Percentiles rank a stretch among this genome's conserved stretches.
phyloP scores from a whole-genome alignment of 2,888 invertebrate genomes.

The Lepidochitona cinerea region DNA sequence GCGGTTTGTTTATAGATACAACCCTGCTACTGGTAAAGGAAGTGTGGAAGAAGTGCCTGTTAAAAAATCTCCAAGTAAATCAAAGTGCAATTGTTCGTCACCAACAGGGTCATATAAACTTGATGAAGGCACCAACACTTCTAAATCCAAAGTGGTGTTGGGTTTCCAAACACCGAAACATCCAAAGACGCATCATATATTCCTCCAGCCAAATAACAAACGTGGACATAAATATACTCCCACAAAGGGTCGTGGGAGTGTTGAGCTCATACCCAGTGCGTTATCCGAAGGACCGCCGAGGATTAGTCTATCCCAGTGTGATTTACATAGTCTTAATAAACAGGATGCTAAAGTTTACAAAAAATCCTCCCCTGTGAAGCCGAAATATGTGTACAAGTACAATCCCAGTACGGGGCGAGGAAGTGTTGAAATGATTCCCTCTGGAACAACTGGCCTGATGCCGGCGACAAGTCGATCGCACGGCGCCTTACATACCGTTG shows the following conservation, averaged over 20 bases:
- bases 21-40: background rate
- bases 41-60: conserved; percentile 4
- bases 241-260: background rate
- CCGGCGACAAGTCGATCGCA: background rate
- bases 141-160: background rate
- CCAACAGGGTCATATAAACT: background rate
- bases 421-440: background rate
- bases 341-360: background rate
- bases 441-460: background rate
- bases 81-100: background rate
- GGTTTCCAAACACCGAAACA: background rate
- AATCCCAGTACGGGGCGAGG: background rate
- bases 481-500: background rate
- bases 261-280: background rate
- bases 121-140: background rate
- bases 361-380: background rate
- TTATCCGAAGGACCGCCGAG: background rate
- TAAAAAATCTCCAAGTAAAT: background rate
- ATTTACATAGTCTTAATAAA: background rate
- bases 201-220: background rate
- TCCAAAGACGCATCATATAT: background rate
- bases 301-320: background rate
- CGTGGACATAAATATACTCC: background rate
- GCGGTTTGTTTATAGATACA: background rate
- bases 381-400: conserved; percentile 4